phyloP scores from a whole-genome alignment of 2,888 invertebrate species.

The Chymomyza caudatula region DNA sequence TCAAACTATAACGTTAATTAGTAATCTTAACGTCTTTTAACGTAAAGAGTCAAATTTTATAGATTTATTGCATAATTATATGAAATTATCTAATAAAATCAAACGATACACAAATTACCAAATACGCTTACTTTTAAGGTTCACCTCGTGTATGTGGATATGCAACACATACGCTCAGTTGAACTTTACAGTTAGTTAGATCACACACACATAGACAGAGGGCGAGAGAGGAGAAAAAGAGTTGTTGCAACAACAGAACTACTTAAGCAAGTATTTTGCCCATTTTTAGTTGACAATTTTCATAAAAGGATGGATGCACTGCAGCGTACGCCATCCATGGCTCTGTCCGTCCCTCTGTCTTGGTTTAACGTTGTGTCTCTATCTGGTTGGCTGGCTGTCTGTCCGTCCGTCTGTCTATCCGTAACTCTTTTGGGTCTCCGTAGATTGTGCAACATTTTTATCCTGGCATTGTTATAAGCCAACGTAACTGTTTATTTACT shows the following conservation, averaged over 20 bases:
- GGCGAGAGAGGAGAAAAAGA: not conserved
- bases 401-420: not conserved
- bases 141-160: constrained; percentile 29
- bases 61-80: too few species aligned
- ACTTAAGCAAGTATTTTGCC: constrained; percentile 8
- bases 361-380: not conserved
- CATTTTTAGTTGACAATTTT: constrained; percentile 56
- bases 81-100: not conserved
- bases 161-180: constrained; percentile 67
- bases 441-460: constrained; percentile 49
- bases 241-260: not conserved
- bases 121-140: not conserved
- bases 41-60: too few species aligned
- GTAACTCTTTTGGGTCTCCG: not conserved
- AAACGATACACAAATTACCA: too few species aligned
- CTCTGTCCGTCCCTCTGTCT: not conserved
- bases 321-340: constrained; percentile 34
- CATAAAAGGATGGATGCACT: constrained; percentile 62
- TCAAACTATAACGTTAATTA: too few species aligned
- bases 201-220: not conserved
- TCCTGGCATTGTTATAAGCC: constrained; percentile 6
- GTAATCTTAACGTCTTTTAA: too few species aligned
- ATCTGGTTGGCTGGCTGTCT: not conserved
- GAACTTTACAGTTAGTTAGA: constrained; percentile 53
- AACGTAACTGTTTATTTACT: constrained; percentile 9